Base-by-base conservation (phyloP, 1,140 invertebrate species). In the Popillia japonica region DNA sequence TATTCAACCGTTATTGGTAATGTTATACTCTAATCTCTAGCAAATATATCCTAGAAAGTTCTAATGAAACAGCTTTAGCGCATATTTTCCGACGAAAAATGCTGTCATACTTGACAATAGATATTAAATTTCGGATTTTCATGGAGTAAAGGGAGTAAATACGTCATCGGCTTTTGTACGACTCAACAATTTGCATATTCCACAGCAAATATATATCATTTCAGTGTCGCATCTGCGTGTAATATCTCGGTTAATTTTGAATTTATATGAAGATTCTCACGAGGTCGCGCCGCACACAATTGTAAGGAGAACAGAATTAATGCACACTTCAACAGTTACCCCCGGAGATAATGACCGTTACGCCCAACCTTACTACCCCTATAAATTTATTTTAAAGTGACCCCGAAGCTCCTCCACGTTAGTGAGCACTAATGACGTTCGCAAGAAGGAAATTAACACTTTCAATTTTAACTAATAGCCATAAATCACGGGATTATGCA, bases 341-440 rank as follows among this genome's bases (percentile, higher is more conserved):
- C 61, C 61, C 61, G n/a, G 22, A 64, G 61, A 64, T 64, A 64
- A 64, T 64, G 61, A 64, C 61, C 61, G 61, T 22, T 7, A 64
- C 61, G 61, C 61, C 61, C n/a, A 64, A 64, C 61, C 61, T 48
- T 64, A 64, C 61, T 64, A 64, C 61, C 61, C 61, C 61, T 64
- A 64, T 64, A 64, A 64, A 64, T 64, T 64, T 64, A 64, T 64
- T 64, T 64, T 64, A 64, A 64, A 64, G 61, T 64, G 61, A 64
- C 61, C 61, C 61, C 11, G 17, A 20, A 9, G 23, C 20, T 27
- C 23, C n/a, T 23, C 20, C 17, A 20, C 61, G 61, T n/a, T n/a
- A n/a, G n/a, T n/a, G n/a, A n/a, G n/a, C n/a, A n/a, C n/a, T n/a
- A n/a, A n/a, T n/a, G n/a, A n/a, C n/a, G n/a, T n/a, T n/a, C n/a